Percentiles rank a stretch among this genome's conserved stretches.
Evolutionary conservation across 2,797 vertebrate species (phyloP).

Genomic region (Cynopterus sphinx): DNA sequence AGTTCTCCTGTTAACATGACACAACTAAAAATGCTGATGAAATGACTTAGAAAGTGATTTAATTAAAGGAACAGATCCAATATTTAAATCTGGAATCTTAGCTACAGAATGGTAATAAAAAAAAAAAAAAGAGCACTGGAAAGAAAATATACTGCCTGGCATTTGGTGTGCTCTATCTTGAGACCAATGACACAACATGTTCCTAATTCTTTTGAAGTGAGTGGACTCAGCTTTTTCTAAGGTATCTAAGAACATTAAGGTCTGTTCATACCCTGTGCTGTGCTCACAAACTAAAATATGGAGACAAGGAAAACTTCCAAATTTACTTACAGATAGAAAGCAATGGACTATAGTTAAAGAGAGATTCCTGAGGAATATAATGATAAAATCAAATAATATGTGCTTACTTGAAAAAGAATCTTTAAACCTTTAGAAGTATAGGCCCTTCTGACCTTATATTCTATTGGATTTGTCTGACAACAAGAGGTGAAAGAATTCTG

Average conservation of each 20-base stretch:
- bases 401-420: slow-evolving; percentile 74
- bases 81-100: neutral
- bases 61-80: slow-evolving; percentile 25
- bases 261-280: neutral
- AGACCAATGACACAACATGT: neutral
- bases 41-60: neutral
- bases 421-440: slow-evolving; percentile 73
- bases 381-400: slow-evolving; percentile 76
- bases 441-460: slow-evolving; percentile 80
- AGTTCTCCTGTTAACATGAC: neutral
- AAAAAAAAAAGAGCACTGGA: neutral
- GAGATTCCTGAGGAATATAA: slow-evolving; percentile 42
- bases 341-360: neutral
- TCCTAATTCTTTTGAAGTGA: slow-evolving; percentile 45
- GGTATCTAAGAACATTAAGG: slow-evolving; percentile 7
- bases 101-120: neutral
- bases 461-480: slow-evolving; percentile 85
- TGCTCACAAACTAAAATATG: slow-evolving; percentile 22
- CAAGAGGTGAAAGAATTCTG: slow-evolving; percentile 86
- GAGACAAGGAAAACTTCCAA: slow-evolving; percentile 7
- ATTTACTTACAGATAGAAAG: slow-evolving; percentile 54
- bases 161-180: slow-evolving; percentile 3
- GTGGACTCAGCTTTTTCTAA: slow-evolving; percentile 32
- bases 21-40: slow-evolving; percentile 4
- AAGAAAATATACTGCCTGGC: neutral